Base-by-base conservation (phyloP, 2,797 vertebrate species). In the Orestias chungarensis region DNA sequence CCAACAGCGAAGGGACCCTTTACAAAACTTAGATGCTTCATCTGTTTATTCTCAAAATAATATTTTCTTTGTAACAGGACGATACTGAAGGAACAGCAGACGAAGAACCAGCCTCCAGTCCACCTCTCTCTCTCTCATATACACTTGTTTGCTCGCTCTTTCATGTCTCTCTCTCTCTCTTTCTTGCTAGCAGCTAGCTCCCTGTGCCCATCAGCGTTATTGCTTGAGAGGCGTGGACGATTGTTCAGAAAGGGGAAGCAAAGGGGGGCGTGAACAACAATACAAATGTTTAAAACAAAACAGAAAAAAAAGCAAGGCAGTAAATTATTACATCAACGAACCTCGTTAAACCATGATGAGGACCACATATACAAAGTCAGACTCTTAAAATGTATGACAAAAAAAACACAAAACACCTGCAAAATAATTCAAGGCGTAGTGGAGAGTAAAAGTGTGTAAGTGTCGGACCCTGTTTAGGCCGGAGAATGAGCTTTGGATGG, bases 61-160 rank as follows among this genome's bases (percentile, higher is more conserved):
- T 91, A 66, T 86, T 91, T 88, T 85, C 61, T 80, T 91, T 92
- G 91, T 93, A 93, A 94, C 94, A 94, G 92, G 93, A 94, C 85
- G 86, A 94, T 91, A 91, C 88, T 85, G 91, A 94, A 93, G 89
- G 91, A 94, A 93, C 91, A 94, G 93, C 92, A 93, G 93, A 95
- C 91, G 91, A 94, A 94, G 93, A 94, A 94, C 94, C 94, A 95
- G 95, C 94, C 94, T 95, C 93, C 94, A 91, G 92, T 94, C 91
- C 93, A 91, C 89, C 90, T 91, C 89, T 84, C 89, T 88, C 79
- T 86, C 68, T 73, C 74, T 38, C 81, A 40, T 40, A 75, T 80
- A 75, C 75, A 73, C 61, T 64, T 66, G 68, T 50, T 55, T 66
- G 54, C 82, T 83, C 75, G 79, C 79, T 81, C 78, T 86, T 69